Conservation (phyloP, 2,797 vertebrate genomes). For the Hyperoplus lanceolatus region DNA sequence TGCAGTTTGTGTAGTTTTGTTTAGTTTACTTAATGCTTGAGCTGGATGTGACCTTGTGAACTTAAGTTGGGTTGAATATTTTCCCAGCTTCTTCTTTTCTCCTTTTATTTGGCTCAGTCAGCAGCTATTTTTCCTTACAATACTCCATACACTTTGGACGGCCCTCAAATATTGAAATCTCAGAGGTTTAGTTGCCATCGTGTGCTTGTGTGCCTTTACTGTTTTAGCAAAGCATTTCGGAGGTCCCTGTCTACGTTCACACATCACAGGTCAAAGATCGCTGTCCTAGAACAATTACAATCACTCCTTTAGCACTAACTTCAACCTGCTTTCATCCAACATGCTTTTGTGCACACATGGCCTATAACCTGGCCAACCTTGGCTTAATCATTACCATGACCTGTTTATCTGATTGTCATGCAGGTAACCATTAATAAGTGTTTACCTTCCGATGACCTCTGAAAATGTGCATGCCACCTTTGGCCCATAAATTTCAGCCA, state of each 20-base stretch:
- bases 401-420: slow-evolving; percentile 94
- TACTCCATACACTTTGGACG: slow-evolving; percentile 71
- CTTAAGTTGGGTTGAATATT: slow-evolving; percentile 71
- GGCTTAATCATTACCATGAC: slow-evolving; percentile 98
- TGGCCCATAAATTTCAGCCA: slow-evolving; percentile 90
- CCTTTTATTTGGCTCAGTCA: slow-evolving; percentile 71
- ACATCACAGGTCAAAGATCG: slow-evolving; percentile 84
- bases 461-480: slow-evolving; percentile 89
- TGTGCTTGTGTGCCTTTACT: slow-evolving; percentile 16
- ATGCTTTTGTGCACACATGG: slow-evolving; percentile 84
- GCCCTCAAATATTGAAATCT: slow-evolving; percentile 71
- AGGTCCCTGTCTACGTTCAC: slow-evolving; percentile 67
- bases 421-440: slow-evolving; percentile 99
- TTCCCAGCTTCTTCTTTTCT: slow-evolving; percentile 55
- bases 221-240: slow-evolving; percentile 26
- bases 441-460: slow-evolving; percentile 98
- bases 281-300: slow-evolving; percentile 84
- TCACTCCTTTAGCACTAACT: slow-evolving; percentile 77
- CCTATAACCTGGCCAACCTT: slow-evolving; percentile 84
- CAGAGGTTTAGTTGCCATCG: slow-evolving; percentile 33
- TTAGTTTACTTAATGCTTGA: slow-evolving; percentile 87
- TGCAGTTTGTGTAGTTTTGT: slow-evolving; percentile 88
- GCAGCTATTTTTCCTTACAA: slow-evolving; percentile 62
- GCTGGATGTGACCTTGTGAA: slow-evolving; percentile 88
- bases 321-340: slow-evolving; percentile 79